Conservation (phyloP, 2,888 invertebrate species). For the Hedya salicella region DNA sequence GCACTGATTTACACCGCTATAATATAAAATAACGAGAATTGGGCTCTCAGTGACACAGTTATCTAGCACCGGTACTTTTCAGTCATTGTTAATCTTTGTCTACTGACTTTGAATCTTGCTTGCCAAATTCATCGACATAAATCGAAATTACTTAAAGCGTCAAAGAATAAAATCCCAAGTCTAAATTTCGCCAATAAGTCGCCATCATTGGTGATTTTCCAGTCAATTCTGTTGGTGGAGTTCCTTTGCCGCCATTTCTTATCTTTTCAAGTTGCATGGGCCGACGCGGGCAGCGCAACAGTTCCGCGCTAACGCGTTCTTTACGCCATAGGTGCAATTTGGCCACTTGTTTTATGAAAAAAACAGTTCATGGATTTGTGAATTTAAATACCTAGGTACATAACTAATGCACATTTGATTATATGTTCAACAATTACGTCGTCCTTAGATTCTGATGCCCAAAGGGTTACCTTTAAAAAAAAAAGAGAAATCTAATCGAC, state of each 20-base stretch:
- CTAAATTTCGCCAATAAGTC: background rate
- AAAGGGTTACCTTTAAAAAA: too few species aligned
- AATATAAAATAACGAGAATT: background rate
- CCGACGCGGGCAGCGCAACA: slow-evolving; percentile 55
- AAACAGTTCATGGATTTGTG: background rate
- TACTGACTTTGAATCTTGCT: background rate
- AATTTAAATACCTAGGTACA: background rate
- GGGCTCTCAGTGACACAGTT: background rate
- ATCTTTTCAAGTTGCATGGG: slow-evolving; percentile 54
- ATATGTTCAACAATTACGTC: background rate
- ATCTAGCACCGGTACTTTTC: background rate
- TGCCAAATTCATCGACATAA: background rate
- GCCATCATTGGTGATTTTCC: background rate
- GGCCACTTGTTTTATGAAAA: slow-evolving; percentile 68
- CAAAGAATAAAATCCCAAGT: too few species aligned
- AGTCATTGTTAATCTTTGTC: background rate
- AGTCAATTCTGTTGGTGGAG: slow-evolving; percentile 43
- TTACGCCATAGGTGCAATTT: slow-evolving; percentile 65
- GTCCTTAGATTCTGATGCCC: too few species aligned
- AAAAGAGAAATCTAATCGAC: too few species aligned
- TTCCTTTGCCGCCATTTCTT: slow-evolving; percentile 58
- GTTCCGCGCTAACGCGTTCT: slow-evolving; percentile 72
- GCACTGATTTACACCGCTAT: background rate
- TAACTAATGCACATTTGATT: background rate
- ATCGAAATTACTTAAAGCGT: background rate